These are phyloP conservation scores for Lophotriccus pileatus DNA, from an alignment of 2,797 vertebrate genomes.

Conservation along the genomic window DNA sequence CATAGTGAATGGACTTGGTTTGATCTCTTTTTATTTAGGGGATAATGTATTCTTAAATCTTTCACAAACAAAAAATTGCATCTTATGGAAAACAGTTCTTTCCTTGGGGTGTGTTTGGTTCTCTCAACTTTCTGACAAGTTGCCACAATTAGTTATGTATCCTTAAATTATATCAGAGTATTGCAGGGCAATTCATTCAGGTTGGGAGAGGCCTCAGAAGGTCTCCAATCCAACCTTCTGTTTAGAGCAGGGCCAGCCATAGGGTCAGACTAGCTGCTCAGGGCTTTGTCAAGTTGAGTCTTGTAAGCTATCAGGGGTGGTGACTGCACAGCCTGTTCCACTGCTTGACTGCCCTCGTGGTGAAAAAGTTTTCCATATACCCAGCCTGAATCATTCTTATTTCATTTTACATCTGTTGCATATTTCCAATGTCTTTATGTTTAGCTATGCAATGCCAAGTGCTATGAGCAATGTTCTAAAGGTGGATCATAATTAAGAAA, in stretches of 20 bases:
- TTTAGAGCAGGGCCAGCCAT: neutral
- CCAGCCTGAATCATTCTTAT: neutral
- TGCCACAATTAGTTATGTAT: neutral
- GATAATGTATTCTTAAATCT: neutral
- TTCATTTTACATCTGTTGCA: neutral
- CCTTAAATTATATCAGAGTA: neutral
- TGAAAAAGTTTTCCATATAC: neutral
- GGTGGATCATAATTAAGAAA: neutral
- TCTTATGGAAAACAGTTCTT: neutral
- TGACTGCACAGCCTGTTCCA: neutral
- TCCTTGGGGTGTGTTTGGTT: neutral
- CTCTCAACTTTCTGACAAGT: neutral
- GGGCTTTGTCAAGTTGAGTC: neutral
- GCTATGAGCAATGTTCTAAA: neutral
- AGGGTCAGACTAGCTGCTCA: neutral
- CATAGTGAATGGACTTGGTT: neutral
- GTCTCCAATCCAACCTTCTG: neutral
- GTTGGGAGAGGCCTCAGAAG: neutral
- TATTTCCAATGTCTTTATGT: neutral
- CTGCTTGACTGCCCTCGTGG: neutral
- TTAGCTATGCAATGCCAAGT: neutral
- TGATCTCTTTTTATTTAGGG: neutral
- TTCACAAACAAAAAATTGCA: neutral
- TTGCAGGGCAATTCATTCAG: neutral
- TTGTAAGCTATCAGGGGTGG: neutral